Evolutionary conservation across 2,797 vertebrate genomes (phyloP).

Genomic region (Limosa lapponica): DNA sequence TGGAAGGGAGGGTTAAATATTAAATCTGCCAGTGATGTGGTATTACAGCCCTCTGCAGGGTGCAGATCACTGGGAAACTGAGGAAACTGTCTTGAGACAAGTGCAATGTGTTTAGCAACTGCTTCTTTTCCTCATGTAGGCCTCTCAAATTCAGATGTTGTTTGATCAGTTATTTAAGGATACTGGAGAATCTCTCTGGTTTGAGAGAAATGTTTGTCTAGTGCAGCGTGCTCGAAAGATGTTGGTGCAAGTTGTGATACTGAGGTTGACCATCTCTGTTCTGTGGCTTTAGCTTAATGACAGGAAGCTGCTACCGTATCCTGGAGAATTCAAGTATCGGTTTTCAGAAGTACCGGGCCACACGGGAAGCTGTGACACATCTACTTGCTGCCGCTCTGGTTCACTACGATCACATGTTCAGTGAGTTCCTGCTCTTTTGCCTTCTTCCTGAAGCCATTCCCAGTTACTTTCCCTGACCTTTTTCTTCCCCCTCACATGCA

Average conservation of each 20-base stretch:
- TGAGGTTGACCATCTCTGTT: neutral
- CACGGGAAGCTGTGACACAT: conserved; percentile 87
- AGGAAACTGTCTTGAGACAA: neutral
- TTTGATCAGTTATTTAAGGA: neutral
- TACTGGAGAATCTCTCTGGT: neutral
- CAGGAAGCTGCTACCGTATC: conserved; percentile 92
- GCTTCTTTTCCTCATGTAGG: accelerated
- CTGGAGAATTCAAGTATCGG: conserved; percentile 91
- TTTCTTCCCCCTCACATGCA: accelerated
- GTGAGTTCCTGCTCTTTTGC: conserved; percentile 78
- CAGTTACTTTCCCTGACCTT: neutral
- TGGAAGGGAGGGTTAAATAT: neutral
- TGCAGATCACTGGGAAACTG: neutral
- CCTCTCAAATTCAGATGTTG: neutral
- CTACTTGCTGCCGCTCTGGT: conserved; percentile 88
- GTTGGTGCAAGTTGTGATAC: neutral
- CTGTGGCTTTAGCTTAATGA: conserved; percentile 84
- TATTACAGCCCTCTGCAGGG: neutral
- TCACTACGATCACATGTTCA: conserved; percentile 90
- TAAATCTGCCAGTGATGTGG: neutral
- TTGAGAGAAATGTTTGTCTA: neutral
- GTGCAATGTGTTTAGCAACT: neutral
- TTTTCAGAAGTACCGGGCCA: conserved; percentile 88
- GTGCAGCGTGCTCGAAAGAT: neutral
- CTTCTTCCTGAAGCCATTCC: neutral